phyloP scores from a whole-genome alignment of 1,140 invertebrate genomes.

The Bradynema listronoti region DNA sequence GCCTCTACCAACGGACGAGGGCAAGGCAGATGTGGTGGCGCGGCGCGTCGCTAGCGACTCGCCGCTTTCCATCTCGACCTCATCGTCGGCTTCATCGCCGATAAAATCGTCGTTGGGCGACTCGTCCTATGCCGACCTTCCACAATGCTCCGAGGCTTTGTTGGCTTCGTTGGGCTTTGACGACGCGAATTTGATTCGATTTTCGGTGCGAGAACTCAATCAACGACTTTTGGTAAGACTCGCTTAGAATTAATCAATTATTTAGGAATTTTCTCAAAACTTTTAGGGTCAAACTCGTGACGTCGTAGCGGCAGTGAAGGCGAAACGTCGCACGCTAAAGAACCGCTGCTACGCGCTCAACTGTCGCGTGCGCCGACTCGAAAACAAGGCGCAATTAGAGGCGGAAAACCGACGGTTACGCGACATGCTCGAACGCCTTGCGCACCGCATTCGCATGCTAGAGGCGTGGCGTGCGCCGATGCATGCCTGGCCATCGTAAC shows the following conservation, averaged over 20 bases:
- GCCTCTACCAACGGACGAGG: too few species aligned
- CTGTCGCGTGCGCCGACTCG: conserved; percentile 66
- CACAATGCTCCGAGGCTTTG: not conserved
- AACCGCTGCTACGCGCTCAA: conserved; percentile 98
- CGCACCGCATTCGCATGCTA: too few species aligned
- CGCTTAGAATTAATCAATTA: not conserved
- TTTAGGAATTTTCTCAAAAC: not conserved
- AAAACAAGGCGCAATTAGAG: conserved; percentile 48
- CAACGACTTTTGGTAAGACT: conserved; percentile 72
- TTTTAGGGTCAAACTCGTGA: conserved; percentile 50
- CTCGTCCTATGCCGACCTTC: not conserved
- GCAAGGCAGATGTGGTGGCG: too few species aligned
- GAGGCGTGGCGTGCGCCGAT: too few species aligned
- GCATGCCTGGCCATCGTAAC: too few species aligned
- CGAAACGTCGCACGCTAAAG: conserved; percentile 90
- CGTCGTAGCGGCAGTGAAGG: conserved; percentile 76
- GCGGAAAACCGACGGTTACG: conserved; percentile 42
- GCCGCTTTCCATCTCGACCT: not conserved
- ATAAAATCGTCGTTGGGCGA: not conserved
- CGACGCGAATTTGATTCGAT: conserved; percentile 78
- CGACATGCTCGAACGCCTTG: too few species aligned
- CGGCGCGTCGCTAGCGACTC: too few species aligned
- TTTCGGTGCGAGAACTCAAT: conserved; percentile 89
- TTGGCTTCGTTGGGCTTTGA: not conserved
- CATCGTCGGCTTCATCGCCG: not conserved